Base-by-base conservation (phyloP, 2,888 invertebrate genomes). In the Lordiphosa andalusiaca region DNA sequence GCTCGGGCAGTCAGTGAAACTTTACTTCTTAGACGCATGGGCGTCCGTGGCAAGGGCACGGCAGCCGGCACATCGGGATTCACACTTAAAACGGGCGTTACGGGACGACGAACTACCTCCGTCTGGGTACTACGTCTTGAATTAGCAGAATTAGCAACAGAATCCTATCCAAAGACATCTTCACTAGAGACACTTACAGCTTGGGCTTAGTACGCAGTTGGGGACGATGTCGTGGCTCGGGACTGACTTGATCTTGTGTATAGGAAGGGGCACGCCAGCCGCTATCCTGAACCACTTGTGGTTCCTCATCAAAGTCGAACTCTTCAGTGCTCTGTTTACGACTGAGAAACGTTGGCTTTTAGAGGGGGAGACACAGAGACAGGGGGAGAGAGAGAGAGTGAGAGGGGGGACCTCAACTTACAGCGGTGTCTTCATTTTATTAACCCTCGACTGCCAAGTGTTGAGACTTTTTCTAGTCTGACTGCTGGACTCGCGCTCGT, bases 1-100 rank as follows among this genome's bases (percentile, higher is more conserved):
- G 86, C 85, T 51, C 87, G 77, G 44, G 87, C 76, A 37, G 87
- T 87, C 44, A 87, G 59, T 6, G 87, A 82, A 30, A 87, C 85
- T 51, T 81, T 82, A 70, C 70, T 86, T 53, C 69, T 74, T 64
- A 87, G 65, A 48, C 84, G 85, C 63, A 86, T 80, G 13, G 87
- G 87, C 60, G 87, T 87, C 53, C 87, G 75, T 9, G 87, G 85
- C 73, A 82, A 57, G 36, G 87, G 87, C 51, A 71, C 65, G 35
- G 87, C 87, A 23, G 83, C 77, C 50, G 84, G 84, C 44, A 78
- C 69, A 73, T 87, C 81, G 23, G 87, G 75, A 61, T 77, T 77
- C 6, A 74, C 71, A 41, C 63, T 70, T 42, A 87, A 61, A 21
- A 81, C 75, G 21, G 87, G 87, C 46, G 87, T 86, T 38, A 86